phyloP scores from a whole-genome alignment of 2,113 vertebrate genomes.

The Phoxinus phoxinus region DNA sequence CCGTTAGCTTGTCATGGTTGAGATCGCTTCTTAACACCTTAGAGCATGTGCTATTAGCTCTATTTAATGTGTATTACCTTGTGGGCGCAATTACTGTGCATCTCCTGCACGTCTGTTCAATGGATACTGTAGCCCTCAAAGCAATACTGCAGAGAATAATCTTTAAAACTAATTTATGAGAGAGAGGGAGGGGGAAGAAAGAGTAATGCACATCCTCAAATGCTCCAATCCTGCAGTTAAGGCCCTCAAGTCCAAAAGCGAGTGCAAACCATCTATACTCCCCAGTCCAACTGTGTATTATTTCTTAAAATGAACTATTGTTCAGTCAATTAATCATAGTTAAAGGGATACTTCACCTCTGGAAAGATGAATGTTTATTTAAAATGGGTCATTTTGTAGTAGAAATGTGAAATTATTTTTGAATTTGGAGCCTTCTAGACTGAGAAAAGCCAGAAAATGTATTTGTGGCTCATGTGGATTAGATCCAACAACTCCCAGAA shows the following conservation, averaged over 20 bases:
- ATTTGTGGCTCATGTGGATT: no score
- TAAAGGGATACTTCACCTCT: no score
- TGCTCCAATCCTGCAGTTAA: not conserved
- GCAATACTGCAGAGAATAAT: conserved; percentile 52
- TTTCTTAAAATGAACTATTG: not conserved
- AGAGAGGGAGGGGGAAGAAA: conserved; percentile 6
- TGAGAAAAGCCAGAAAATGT: no score
- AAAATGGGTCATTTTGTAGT: no score
- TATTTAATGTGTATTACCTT: conserved; percentile 50
- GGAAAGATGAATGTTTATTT: no score
- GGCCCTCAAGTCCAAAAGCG: not conserved
- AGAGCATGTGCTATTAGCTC: conserved; percentile 41
- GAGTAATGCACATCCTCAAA: not conserved
- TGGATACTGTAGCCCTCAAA: conserved; percentile 40
- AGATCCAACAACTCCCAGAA: no score
- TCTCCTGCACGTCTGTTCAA: conserved; percentile 34
- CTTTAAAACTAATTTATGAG: conserved; percentile 47
- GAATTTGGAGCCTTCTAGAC: no score
- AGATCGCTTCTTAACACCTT: conserved; percentile 34
- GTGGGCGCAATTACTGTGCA: conserved; percentile 47
- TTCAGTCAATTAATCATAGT: not conserved
- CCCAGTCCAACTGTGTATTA: not conserved
- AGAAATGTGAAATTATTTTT: no score
- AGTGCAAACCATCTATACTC: not conserved
- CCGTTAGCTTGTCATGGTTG: conserved; percentile 41